Evolutionary conservation across 2,113 vertebrate species (phyloP).

Genomic region (Misgurnus mizolepis): DNA sequence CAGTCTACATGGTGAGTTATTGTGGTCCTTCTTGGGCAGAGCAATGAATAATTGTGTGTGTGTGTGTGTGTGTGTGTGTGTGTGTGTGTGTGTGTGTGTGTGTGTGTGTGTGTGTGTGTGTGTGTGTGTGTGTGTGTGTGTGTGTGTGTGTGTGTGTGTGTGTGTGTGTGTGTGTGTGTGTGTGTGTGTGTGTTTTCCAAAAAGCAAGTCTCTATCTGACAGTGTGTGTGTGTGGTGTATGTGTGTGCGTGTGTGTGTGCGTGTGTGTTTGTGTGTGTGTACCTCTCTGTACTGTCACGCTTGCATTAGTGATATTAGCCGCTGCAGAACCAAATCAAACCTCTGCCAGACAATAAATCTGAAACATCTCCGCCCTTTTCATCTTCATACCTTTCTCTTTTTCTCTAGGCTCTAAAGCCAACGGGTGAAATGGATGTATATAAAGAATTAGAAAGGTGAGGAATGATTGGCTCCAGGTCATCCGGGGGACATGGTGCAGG

Average conservation of each 20-base stretch:
- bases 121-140: constrained; percentile 19
- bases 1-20: constrained; percentile 80
- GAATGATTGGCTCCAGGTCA: constrained; percentile 57
- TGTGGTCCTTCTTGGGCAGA: constrained; percentile 27
- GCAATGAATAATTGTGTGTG: constrained; percentile 33
- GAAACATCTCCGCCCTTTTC: constrained; percentile 33
- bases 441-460: constrained; percentile 75
- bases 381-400: constrained; percentile 46
- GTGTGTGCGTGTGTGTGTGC: constrained; percentile 25
- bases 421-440: constrained; percentile 73
- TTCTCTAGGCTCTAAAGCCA: constrained; percentile 75
- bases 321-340: constrained; percentile 64
- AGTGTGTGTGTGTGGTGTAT: neutral
- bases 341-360: constrained; percentile 61
- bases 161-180: no score
- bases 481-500: constrained; percentile 27
- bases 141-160: neutral
- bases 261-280: constrained; percentile 30
- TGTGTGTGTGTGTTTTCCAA: constrained; percentile 32
- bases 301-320: constrained; percentile 71
- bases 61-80: neutral
- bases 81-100: constrained; percentile 40
- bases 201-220: constrained; percentile 6
- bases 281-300: constrained; percentile 48
- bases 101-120: constrained; percentile 10